Conservation (phyloP, 1,140 invertebrate species). For the Orchestia grillus region DNA sequence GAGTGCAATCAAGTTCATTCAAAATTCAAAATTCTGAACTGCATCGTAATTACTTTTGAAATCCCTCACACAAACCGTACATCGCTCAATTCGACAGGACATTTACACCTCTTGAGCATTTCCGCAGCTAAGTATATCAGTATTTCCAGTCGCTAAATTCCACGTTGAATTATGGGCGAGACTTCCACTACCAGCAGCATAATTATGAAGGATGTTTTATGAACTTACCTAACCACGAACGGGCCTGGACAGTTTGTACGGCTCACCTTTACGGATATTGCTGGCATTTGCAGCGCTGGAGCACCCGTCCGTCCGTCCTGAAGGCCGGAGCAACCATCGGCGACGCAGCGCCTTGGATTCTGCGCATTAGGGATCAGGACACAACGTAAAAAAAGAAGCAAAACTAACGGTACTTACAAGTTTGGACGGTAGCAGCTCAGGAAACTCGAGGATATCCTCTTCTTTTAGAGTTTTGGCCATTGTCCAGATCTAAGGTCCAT, state of each 20-base stretch:
- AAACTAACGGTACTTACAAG: constrained; percentile 1
- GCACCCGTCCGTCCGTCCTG: not conserved
- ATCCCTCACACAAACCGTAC: too few relatives aligned
- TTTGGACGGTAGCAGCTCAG: not conserved
- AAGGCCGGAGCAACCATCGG: not conserved
- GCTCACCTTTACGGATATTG: not conserved
- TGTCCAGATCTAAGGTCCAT: not conserved
- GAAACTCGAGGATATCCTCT: not conserved
- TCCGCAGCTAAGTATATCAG: too few relatives aligned
- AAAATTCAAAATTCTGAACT: too few relatives aligned
- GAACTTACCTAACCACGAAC: not conserved
- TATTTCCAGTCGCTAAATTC: not conserved
- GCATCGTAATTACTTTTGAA: too few relatives aligned
- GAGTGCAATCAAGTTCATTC: too few relatives aligned
- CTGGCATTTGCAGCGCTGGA: not conserved
- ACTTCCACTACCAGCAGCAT: not conserved
- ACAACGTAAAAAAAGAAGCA: not conserved
- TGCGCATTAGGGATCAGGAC: not conserved
- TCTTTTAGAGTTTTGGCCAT: not conserved
- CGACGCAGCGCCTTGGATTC: too few relatives aligned
- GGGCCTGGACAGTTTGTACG: not conserved
- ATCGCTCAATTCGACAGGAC: too few relatives aligned
- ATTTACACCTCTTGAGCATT: too few relatives aligned
- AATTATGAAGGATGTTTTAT: not conserved
- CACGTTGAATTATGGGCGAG: not conserved